Evolutionary conservation across 2,888 invertebrate species (phyloP), one percentile per base, ranked within the genome.

Genomic region (Caenorhabditis imperialis): DNA sequence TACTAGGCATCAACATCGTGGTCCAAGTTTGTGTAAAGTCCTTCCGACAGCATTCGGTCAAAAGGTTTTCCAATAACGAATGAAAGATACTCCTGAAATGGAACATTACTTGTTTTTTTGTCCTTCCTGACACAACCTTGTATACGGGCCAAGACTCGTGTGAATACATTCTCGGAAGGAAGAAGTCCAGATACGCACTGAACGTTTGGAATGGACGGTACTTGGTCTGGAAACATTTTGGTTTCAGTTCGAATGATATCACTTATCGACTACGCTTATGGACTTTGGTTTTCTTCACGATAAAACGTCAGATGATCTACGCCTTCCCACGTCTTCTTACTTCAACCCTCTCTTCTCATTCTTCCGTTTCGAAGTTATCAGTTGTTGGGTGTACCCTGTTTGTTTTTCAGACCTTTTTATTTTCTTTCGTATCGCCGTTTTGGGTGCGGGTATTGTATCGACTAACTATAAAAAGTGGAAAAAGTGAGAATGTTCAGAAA

Each of bases 141-240:
- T 53, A 67, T 1, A 48, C 22, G 18, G 53, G 30, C 48, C 50
- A 67, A 0, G 16, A 6, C 16, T 63, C 61, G 18, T 61, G 63
- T 1, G 12, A 22, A 16, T 35, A 65, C 60, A 80, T 67, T 16
- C 73, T 53, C 4, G 63, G 60, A 3, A 73, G 55, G 30, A 77
- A 73, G 25, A 50, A 69, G 35, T 77, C 73, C 7, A 77, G 51
- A 48, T 77, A 72, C 6, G 73, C 67, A 22, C 69, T 62, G 58
- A 69, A 72, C 3, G 72, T 73, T 40, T 69, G 62, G 40, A 77
- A 63, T 22, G 77, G 77, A 18, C 70, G 67, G 48, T 60, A 76
- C 25, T 54, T 18, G 22, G 48, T 72, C 76, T 76, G 76, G 50
- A 76, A 70, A 45, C 38, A 16, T 51, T 50, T 35, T 30, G 7